phyloP scores from a whole-genome alignment of 2,888 invertebrate species.

The Macrophya alboannulata region DNA sequence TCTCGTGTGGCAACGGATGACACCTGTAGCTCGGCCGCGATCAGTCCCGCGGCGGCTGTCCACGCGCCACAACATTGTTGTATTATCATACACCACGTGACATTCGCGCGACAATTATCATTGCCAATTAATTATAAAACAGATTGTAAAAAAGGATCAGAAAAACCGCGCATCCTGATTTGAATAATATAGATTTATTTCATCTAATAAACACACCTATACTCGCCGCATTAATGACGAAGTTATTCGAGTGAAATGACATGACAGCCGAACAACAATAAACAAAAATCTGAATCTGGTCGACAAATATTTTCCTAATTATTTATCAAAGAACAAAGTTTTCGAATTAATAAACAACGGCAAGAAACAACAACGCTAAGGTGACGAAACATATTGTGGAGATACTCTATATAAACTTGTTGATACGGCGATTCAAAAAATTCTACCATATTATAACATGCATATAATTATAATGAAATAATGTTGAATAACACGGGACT shows the following conservation, averaged over 20 bases:
- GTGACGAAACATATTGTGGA: background rate
- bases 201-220: background rate
- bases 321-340: background rate
- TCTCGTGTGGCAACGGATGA: conserved; percentile 70
- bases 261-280: conserved; percentile 5
- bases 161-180: background rate
- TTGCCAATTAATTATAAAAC: background rate
- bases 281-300: conserved; percentile 29
- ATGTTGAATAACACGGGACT: background rate
- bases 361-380: background rate
- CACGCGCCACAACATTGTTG: conserved; percentile 71
- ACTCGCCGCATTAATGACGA: background rate
- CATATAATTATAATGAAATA: conserved; percentile 10
- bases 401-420: background rate
- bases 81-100: conserved; percentile 54
- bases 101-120: conserved; percentile 54
- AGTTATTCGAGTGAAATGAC: background rate
- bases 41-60: conserved; percentile 78
- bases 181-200: background rate
- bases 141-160: background rate
- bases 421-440: background rate
- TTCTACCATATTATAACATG: background rate
- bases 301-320: background rate
- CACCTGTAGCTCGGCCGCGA: conserved; percentile 77
- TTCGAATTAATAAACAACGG: background rate